A percentile compares a stretch with the other conserved stretches of the same genome.
Conservation (phyloP, 2,113 vertebrate species). For the Symphodus melops region DNA sequence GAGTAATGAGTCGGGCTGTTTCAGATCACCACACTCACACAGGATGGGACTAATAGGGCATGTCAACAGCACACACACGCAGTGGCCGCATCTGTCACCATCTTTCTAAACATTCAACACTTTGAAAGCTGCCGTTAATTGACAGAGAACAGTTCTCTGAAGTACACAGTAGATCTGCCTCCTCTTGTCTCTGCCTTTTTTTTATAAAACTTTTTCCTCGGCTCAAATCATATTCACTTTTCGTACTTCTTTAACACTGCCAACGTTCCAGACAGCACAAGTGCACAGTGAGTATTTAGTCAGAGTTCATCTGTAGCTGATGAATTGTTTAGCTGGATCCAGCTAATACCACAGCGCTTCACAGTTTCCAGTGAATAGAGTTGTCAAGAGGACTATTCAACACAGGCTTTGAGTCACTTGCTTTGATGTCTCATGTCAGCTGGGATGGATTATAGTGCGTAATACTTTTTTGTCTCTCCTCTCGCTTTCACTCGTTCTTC, state of each 20-base stretch:
- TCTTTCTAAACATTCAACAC: slow-evolving; percentile 61
- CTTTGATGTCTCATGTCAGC: slow-evolving; percentile 30
- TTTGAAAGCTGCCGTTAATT: slow-evolving; percentile 67
- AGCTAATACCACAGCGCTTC: slow-evolving; percentile 18
- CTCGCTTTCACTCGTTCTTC: neutral
- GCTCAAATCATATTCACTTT: neutral
- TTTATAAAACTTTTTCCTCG: neutral
- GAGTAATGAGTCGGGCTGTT: slow-evolving; percentile 77
- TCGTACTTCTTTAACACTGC: neutral
- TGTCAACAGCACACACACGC: slow-evolving; percentile 68
- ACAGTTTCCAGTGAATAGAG: slow-evolving; percentile 31
- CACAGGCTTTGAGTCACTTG: slow-evolving; percentile 5
- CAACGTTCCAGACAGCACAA: neutral
- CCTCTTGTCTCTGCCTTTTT: neutral
- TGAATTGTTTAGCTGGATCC: slow-evolving; percentile 17
- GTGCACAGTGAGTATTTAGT: neutral
- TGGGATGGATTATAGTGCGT: slow-evolving; percentile 25
- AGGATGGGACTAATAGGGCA: slow-evolving; percentile 78
- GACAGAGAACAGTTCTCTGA: slow-evolving; percentile 60
- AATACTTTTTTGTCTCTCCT: slow-evolving; percentile 1
- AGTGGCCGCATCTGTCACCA: slow-evolving; percentile 66
- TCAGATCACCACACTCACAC: slow-evolving; percentile 72
- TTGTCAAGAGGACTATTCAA: slow-evolving; percentile 25
- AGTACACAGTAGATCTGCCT: neutral
- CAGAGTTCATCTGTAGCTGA: neutral